These are phyloP conservation scores for Ormyrus labotus DNA, from an alignment of 2,888 invertebrate species.

Conservation along the genomic window DNA sequence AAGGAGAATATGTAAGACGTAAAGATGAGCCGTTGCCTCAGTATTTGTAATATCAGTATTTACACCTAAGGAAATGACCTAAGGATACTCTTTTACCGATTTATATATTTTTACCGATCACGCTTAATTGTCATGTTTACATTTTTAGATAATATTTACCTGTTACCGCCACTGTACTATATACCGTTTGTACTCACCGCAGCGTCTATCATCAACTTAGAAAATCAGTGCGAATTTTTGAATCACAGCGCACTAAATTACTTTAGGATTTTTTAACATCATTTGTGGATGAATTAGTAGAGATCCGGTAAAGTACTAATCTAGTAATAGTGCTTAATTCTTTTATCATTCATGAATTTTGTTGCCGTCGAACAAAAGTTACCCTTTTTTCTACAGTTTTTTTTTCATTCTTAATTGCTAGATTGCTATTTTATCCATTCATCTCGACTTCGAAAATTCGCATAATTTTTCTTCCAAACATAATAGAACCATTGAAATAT, in stretches of 20 bases:
- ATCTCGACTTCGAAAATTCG: not conserved
- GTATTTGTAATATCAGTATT: conserved; percentile 75
- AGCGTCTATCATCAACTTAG: not conserved
- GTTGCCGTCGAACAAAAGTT: too few species aligned
- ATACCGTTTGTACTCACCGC: not conserved
- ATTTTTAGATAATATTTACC: not conserved
- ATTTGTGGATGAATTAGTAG: conserved; percentile 16
- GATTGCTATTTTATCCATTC: too few species aligned
- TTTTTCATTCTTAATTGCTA: too few species aligned
- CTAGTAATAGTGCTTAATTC: too few species aligned
- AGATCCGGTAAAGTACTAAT: too few species aligned
- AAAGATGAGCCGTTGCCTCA: conserved; percentile 62
- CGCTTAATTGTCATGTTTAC: conserved; percentile 3
- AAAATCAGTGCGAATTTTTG: not conserved
- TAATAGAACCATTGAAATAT: not conserved
- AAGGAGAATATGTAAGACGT: conserved; percentile 32
- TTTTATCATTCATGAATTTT: too few species aligned
- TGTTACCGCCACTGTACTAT: conserved; percentile 46
- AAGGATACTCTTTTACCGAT: conserved; percentile 61
- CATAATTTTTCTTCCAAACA: conserved; percentile 1
- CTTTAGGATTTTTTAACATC: too few species aligned
- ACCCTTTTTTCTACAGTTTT: too few species aligned
- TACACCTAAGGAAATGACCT: conserved; percentile 60
- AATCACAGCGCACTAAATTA: not conserved
- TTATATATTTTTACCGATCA: conserved; percentile 38